Base-by-base conservation (phyloP, 2,888 invertebrate genomes). In the Ceratothoa steindachneri region DNA sequence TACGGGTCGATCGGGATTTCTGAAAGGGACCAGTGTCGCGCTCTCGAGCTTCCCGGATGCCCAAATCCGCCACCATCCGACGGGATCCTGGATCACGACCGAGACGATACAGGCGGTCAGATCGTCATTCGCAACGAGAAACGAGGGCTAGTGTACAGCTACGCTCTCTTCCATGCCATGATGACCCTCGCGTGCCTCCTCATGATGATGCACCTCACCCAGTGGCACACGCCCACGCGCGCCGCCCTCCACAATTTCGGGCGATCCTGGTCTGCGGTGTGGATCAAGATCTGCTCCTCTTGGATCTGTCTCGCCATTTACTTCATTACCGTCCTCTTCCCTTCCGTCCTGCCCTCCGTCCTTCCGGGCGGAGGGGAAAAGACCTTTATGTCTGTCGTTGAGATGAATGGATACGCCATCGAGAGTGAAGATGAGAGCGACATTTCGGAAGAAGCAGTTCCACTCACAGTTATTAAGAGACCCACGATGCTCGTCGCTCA, bases 201-300 rank as follows among this genome's bases (percentile, higher is more conserved):
- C 80, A 83, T 86, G 75, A 86, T 86, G 85, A 85, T 86, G 85
- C 85, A 85, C 81, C 82, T 86, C 19, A 86, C 86, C 24, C 84
- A 84, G 81, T 86, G 86, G 86, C 80, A 29, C 80, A 85, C 85
- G 73, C 86, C 86, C 2, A 67, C 64, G 64, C 73, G 83, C 27
- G 83, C 85, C 5, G 82, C 83, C 52, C 81, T 86, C 3, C 81
- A 82, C 71, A 83, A 81, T 31, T 85, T 85, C 81, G 85, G 84
- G 9, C 81, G 84, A 51, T 85, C 85, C 80, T 85, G 85, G 85
- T 82, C 85, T 12, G 83, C 86, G 12, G 85, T 85, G 4, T 86
- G 85, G 85, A 84, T 85, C 27, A 85, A 85, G 81, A 85, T 86
- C 82, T 83, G 82, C 0, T 85, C 86, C 0, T 84, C 84, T 71